These are phyloP conservation scores for Heliconius erato DNA, from an alignment of 2,888 invertebrate species.

Conservation along the genomic window DNA sequence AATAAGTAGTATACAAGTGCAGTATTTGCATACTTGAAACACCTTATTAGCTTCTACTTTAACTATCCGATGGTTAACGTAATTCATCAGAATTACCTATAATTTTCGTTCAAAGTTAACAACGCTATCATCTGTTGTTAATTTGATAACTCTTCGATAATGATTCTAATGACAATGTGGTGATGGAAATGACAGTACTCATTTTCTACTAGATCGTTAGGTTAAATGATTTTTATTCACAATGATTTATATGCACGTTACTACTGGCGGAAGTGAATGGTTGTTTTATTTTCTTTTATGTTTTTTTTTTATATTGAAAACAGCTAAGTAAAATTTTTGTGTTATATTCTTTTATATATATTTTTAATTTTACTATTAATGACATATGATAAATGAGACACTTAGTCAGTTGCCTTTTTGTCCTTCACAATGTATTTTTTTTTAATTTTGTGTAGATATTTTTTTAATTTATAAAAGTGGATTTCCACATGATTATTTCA, in stretches of 20 bases:
- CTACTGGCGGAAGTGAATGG: not conserved
- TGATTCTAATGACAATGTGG: slow-evolving; percentile 11
- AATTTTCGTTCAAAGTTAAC: slow-evolving; percentile 1
- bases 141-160: slow-evolving; percentile 17
- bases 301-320: not conserved
- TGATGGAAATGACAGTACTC: not conserved
- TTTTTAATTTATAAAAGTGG: not conserved
- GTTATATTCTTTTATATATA: not conserved
- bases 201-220: slow-evolving; percentile 1
- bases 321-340: not conserved
- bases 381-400: not conserved
- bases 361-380: not conserved
- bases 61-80: not conserved
- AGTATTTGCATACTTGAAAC: slow-evolving; percentile 3
- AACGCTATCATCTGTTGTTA: not conserved
- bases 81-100: slow-evolving; percentile 1
- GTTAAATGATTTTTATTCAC: slow-evolving; percentile 10
- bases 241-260: not conserved
- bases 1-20: not conserved
- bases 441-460: no score
- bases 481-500: not conserved
- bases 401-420: no score
- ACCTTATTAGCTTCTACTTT: slow-evolving; percentile 6
- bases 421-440: no score
- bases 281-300: not conserved